Base-by-base conservation (phyloP, 2,113 vertebrate genomes). In the Columba janthina region DNA sequence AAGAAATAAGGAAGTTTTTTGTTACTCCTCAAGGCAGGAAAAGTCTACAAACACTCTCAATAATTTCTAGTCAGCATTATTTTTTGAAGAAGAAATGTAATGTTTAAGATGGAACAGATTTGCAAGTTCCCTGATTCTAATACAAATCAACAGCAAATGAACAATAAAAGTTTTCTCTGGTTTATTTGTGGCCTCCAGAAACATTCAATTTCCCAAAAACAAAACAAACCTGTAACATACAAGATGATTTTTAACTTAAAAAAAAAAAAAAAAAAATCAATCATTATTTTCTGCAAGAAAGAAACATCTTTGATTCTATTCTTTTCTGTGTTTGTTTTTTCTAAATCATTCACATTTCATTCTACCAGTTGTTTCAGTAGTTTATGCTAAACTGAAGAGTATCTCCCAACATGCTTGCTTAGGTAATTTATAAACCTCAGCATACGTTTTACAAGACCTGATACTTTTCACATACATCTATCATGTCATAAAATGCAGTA, bases 51-150 rank as follows among this genome's bases (percentile, higher is more conserved):
- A 88, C 22, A n/a, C 21, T 79, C 38, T 60, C 53, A 22, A 4
- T 15, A 87, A 70, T 0, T n/a, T 58, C 0, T 11, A 57, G 21
- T 19, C 29, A 70, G 34, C 18, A 34, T 22, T 42, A n/a, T 12
- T 61, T 93, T 71, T 79, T 34, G 25, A 79, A 89, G 14, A 79
- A 61, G 17, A 80, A 86, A 73, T 22, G 1, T 10, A 38, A 0
- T 24, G 73, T 31, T 76, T 57, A 58, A 77, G 36, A 50, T 3
- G 1, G 31, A 93, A 84, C 7, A 44, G 14, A 65, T 48, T 10
- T 42, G 32, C 18, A 83, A 94, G 38, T 28, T 88, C 62, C 88
- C 10, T 0, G 5, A 70, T 67, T 86, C 51, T 34, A 85, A 83
- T 15, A n/a, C 21, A 84, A 80, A 96, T 2, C 32, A 32, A 70